Conservation (phyloP, 2,797 vertebrate genomes). For the Poeciliopsis infans region DNA sequence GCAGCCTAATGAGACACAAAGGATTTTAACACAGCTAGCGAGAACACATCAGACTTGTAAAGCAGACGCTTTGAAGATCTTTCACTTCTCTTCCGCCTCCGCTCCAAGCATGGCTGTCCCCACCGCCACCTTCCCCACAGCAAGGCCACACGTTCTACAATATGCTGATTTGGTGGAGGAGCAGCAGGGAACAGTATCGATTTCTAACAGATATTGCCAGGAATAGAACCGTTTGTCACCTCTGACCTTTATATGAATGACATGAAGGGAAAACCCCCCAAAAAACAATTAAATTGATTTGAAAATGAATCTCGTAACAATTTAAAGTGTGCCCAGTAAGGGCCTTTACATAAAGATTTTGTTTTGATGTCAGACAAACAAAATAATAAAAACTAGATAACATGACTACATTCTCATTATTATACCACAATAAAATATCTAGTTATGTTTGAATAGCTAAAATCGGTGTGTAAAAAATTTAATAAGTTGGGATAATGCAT, state of each 20-base stretch:
- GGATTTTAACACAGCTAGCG: conserved; percentile 68
- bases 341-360: not conserved
- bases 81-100: conserved; percentile 59
- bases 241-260: not conserved
- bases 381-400: not conserved
- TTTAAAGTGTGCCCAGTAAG: not conserved
- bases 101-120: conserved; percentile 49
- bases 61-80: conserved; percentile 77
- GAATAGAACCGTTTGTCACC: conserved; percentile 17
- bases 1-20: conserved; percentile 79
- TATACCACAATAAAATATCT: not conserved
- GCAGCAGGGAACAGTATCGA: conserved; percentile 20
- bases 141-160: conserved; percentile 52
- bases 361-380: not conserved
- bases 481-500: not conserved
- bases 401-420: not conserved
- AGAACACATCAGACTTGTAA: conserved; percentile 75
- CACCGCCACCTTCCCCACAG: conserved; percentile 60
- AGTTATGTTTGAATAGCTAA: not conserved
- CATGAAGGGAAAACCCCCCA: no score
- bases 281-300: not conserved
- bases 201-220: conserved; percentile 29
- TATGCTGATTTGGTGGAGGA: conserved; percentile 47
- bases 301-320: not conserved
- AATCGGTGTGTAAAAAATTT: not conserved